phyloP scores from a whole-genome alignment of 2,113 vertebrate genomes.

The Platycercus adscitus region DNA sequence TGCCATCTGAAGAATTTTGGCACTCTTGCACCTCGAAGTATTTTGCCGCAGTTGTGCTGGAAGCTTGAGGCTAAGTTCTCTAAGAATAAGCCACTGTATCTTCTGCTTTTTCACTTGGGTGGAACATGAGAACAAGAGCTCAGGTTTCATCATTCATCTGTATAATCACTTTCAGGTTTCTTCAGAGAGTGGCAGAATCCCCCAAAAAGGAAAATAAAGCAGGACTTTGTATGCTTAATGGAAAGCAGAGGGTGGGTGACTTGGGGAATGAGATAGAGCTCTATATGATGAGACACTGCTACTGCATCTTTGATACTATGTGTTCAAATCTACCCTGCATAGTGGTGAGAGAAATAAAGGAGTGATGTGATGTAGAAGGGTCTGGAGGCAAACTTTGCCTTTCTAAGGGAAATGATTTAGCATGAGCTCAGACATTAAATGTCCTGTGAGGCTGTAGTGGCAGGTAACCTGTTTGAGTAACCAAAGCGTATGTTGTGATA shows the following conservation, averaged over 20 bases:
- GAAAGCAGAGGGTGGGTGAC: neutral
- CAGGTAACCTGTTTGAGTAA: neutral
- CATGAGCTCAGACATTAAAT: neutral
- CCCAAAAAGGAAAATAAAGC: neutral
- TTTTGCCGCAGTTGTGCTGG: fast-evolving
- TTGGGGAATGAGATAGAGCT: fast-evolving
- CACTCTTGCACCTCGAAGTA: neutral
- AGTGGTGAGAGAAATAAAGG: neutral
- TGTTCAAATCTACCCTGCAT: neutral
- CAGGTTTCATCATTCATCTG: neutral
- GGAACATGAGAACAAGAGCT: neutral
- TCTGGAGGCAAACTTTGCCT: neutral
- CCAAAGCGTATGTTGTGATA: neutral
- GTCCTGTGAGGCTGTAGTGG: neutral
- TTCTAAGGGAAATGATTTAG: neutral
- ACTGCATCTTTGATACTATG: neutral
- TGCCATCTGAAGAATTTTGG: neutral
- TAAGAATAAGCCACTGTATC: neutral
- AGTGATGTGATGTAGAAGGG: neutral
- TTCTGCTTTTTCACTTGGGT: neutral
- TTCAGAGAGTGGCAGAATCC: neutral
- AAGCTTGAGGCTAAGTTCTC: neutral
- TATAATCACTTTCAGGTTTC: slow-evolving; percentile 22
- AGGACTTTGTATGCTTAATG: neutral
- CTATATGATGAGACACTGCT: neutral